phyloP scores from a whole-genome alignment of 2,797 vertebrate genomes.

The Dromococcyx pavoninus region DNA sequence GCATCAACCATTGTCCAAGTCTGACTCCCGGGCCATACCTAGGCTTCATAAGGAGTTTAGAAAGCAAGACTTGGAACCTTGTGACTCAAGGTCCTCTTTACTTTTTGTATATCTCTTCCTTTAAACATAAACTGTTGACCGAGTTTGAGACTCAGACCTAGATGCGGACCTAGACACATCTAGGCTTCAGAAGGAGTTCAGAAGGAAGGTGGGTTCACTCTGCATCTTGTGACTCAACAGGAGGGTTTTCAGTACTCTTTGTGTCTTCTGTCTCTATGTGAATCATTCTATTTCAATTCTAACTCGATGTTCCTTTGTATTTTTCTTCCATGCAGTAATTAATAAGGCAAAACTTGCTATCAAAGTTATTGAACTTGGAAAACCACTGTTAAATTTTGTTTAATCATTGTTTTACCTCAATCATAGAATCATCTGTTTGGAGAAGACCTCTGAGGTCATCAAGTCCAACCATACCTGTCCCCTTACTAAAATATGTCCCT shows the following conservation, averaged over 20 bases:
- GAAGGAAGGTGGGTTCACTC: neutral
- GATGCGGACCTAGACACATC: neutral
- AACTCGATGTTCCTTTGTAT: neutral
- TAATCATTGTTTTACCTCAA: neutral
- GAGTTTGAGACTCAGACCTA: neutral
- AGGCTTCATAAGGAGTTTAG: neutral
- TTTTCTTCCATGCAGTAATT: neutral
- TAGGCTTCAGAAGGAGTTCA: neutral
- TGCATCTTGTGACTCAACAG: fast-evolving
- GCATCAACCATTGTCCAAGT: neutral
- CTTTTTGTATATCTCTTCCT: neutral
- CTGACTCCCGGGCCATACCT: neutral
- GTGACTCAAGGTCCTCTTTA: neutral
- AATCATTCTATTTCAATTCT: neutral
- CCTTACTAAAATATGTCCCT: too few species aligned
- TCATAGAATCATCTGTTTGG: too few species aligned
- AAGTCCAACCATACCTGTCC: too few species aligned
- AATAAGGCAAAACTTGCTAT: neutral
- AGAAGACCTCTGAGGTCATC: too few species aligned
- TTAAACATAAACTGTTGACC: neutral
- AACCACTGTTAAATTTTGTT: neutral
- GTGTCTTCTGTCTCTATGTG: neutral
- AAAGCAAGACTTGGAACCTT: neutral
- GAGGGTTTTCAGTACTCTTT: neutral
- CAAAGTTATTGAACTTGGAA: neutral